Percentiles rank a stretch among this genome's conserved stretches.
Evolutionary conservation across 2,113 vertebrate species (phyloP).

Genomic region (Cettia cetti): DNA sequence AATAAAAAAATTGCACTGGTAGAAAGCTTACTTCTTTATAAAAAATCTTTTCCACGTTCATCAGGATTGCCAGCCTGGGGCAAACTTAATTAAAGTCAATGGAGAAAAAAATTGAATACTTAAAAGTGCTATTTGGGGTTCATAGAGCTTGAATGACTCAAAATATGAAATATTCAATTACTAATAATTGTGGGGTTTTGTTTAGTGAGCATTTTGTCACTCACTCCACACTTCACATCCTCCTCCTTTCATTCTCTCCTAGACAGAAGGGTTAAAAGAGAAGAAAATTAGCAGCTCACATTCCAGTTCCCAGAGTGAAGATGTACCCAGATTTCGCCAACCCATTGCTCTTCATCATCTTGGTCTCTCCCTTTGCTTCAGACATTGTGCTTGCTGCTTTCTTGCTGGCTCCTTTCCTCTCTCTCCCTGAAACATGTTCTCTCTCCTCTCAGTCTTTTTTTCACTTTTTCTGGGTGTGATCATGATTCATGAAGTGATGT

Average conservation of each 20-base stretch:
- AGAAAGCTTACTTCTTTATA: conserved; percentile 51
- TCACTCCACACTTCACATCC: conserved; percentile 9
- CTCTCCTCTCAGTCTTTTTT: background rate
- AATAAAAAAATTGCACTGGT: conserved; percentile 9
- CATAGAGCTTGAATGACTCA: conserved; percentile 71
- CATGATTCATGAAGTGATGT: conserved; percentile 12
- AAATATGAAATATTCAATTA: conserved; percentile 73
- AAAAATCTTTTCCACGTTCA: conserved; percentile 61
- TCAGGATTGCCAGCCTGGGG: conserved; percentile 68
- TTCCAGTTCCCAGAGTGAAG: background rate
- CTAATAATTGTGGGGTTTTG: conserved; percentile 53
- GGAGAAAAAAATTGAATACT: conserved; percentile 78
- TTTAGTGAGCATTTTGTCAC: conserved; percentile 53
- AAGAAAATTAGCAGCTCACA: background rate
- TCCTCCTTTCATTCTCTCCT: background rate
- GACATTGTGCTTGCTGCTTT: background rate
- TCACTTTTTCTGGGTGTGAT: background rate
- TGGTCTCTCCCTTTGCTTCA: background rate
- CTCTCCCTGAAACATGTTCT: background rate
- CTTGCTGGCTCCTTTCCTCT: background rate
- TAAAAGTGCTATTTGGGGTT: conserved; percentile 67
- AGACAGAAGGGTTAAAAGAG: background rate
- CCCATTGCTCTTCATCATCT: no score
- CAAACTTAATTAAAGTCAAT: conserved; percentile 80
- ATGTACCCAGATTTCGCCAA: background rate